phyloP scores from a whole-genome alignment of 2,113 vertebrate species.

The Strigops habroptila region DNA sequence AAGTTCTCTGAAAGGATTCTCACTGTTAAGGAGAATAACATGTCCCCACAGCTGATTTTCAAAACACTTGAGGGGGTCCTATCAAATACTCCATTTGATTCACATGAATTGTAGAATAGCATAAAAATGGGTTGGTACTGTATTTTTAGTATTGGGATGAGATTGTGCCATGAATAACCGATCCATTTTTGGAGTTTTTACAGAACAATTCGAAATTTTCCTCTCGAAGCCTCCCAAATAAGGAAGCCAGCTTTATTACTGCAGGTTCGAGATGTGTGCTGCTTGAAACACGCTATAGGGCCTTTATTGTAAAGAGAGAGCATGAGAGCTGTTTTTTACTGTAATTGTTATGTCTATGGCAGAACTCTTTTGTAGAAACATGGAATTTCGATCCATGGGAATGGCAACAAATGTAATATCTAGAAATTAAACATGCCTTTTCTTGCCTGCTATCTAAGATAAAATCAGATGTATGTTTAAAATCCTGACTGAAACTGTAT shows the following conservation, averaged over 20 bases:
- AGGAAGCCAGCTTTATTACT: not conserved
- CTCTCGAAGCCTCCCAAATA: not conserved
- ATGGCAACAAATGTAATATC: not conserved
- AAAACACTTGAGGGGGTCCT: not conserved
- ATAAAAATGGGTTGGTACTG: not conserved
- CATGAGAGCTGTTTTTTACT: not conserved
- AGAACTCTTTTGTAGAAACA: not conserved
- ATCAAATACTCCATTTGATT: not conserved
- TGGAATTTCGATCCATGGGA: rapidly evolving
- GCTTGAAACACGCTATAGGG: not conserved
- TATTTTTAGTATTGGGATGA: not conserved
- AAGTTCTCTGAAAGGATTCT: not conserved
- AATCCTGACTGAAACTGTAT: not conserved
- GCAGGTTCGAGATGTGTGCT: not conserved
- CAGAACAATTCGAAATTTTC: not conserved
- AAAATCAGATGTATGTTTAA: not conserved
- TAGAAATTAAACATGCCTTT: rapidly evolving
- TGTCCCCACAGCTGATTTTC: not conserved
- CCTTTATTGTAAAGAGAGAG: not conserved
- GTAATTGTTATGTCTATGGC: not conserved
- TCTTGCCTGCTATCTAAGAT: not conserved
- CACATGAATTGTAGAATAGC: not conserved
- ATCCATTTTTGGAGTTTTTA: not conserved
- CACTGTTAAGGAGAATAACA: not conserved
- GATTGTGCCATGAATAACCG: not conserved